Percentiles rank a stretch among this genome's conserved stretches.
phyloP scores from a whole-genome alignment of 35 echinoderm and acorn worm genomes.

The Ophiothrix spiculata region DNA sequence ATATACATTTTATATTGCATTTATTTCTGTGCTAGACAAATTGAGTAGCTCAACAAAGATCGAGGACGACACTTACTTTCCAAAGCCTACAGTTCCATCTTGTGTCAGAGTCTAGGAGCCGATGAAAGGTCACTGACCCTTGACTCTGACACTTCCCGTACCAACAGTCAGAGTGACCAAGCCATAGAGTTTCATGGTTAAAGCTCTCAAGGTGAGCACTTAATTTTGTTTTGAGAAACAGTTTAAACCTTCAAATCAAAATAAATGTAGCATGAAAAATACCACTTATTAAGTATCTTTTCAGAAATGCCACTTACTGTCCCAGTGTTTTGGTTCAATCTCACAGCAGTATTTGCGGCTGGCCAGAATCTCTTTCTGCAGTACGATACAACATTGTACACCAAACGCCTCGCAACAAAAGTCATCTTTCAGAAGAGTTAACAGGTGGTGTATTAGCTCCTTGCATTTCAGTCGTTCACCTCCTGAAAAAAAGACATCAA shows the following conservation, averaged over 20 bases:
- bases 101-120: no score
- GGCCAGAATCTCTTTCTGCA: conserved; percentile 50
- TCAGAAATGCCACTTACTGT: conserved; percentile 38
- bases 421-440: conserved; percentile 43
- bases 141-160: neutral
- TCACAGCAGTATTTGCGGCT: conserved; percentile 58
- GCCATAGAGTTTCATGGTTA: no score
- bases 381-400: conserved; percentile 61
- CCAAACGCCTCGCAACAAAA: conserved; percentile 45
- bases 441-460: conserved; percentile 36
- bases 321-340: conserved; percentile 41
- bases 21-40: neutral
- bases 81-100: no score
- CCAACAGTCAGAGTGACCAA: no score
- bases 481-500: conserved; percentile 13
- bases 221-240: no score
- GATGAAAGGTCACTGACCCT: neutral
- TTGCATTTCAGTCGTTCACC: conserved; percentile 35
- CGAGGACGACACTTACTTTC: no score
- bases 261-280: no score
- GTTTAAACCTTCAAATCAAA: no score
- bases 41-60: neutral
- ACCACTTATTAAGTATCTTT: neutral
- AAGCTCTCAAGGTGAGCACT: no score
- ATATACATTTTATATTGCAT: neutral